A percentile compares a stretch with the other conserved stretches of the same genome.
phyloP scores from a whole-genome alignment of 2,797 vertebrate species.

The Balearica regulorum region DNA sequence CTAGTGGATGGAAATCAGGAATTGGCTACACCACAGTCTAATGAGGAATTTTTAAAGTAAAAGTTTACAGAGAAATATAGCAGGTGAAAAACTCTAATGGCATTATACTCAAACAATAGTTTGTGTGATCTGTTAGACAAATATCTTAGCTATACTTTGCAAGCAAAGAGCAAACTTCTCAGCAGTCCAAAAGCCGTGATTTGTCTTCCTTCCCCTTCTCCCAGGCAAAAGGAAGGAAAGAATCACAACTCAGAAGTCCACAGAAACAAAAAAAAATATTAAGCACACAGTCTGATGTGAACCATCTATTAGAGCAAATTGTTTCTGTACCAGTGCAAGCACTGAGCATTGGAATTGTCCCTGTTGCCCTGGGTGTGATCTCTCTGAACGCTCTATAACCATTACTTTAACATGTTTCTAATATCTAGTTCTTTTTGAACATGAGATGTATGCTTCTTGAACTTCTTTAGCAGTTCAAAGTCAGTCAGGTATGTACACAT shows the following conservation, averaged over 20 bases:
- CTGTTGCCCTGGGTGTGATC: neutral
- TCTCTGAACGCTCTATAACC: neutral
- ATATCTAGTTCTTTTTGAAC: neutral
- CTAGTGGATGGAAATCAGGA: neutral
- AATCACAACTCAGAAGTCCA: neutral
- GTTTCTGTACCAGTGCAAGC: neutral
- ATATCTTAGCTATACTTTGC: neutral
- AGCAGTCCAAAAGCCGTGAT: neutral
- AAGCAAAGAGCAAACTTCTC: neutral
- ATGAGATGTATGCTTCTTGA: neutral
- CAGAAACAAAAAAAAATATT: neutral
- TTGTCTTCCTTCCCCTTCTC: neutral
- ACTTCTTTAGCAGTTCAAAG: neutral
- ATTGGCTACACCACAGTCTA: neutral
- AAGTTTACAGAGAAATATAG: neutral
- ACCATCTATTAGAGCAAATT: neutral
- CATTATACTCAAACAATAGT: neutral
- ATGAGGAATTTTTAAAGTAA: neutral
- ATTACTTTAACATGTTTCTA: neutral
- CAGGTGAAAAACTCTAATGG: neutral
- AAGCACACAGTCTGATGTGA: neutral
- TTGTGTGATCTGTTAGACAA: neutral
- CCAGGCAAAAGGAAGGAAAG: neutral
- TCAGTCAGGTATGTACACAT: neutral
- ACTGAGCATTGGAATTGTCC: neutral